Evolutionary conservation across 2,888 invertebrate species (phyloP), one percentile per base, ranked within the genome.

Genomic region (Hecatera dysodea): DNA sequence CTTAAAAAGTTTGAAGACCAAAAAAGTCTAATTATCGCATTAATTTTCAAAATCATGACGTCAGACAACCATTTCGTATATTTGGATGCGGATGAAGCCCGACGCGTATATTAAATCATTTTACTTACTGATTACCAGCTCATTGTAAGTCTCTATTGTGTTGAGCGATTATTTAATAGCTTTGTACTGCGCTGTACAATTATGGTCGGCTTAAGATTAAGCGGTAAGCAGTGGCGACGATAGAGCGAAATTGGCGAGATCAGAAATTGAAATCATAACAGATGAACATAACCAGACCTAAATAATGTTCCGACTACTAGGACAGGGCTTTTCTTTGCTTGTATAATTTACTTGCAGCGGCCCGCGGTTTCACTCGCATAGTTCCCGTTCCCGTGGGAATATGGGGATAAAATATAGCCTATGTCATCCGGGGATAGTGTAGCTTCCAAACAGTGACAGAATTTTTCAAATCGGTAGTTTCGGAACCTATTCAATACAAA

Each of bases 71-170:
- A 19, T 19, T 6, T 17, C 8, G 7, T 44, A 0, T 44, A 1
- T 44, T 7, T 44, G 44, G 17, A 42, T 19, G 19, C 19, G 8
- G 44, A 44, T 19, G 8, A 15, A 33, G n/a, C n/a, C 12, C 19
- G 36, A 29, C 24, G 29, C n/a, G 57, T 29, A 70, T 55, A 65
- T 77, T 77, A 77, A 70, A 67, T 59, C 33, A 59, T 77, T 36
- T 64, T 12, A 44, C 67, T 64, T 12, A 44, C 67, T 63, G 59
- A 71, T 79, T 78, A 73, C 61, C 53, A 57, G 19, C 22, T 52
- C 63, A 74, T 71, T 78, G 62, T 59, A 15, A 19, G 57, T 11
- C 6, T 1, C 70, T 70, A 79, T 78, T 79, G 63, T 78, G 60
- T 60, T 9, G 0, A 36, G 42, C 59, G 24, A 66, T 79, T 68